Evolutionary conservation across 2,797 vertebrate genomes (phyloP).

Genomic region (Pseudochromis fuscus): DNA sequence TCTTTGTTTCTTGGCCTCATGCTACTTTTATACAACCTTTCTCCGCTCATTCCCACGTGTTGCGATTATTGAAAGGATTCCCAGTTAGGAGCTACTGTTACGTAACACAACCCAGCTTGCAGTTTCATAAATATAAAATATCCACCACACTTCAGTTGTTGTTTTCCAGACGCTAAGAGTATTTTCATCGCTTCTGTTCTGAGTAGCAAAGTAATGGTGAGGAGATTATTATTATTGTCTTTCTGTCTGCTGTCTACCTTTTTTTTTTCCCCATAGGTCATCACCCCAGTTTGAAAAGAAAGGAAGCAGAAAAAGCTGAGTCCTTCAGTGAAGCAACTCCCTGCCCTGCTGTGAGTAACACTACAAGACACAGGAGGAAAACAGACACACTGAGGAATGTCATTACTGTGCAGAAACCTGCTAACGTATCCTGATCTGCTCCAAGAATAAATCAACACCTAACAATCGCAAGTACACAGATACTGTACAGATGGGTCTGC

Average conservation of each 20-base stretch:
- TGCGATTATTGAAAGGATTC: conserved; percentile 39
- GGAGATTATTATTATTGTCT: no score
- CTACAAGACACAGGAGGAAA: conserved; percentile 61
- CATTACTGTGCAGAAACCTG: conserved; percentile 71
- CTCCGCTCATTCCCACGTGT: conserved; percentile 29
- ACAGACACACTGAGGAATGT: conserved; percentile 76
- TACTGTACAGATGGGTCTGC: conserved; percentile 54
- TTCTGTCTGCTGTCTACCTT: not conserved
- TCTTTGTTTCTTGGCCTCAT: conserved; percentile 41
- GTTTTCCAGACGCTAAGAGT: conserved; percentile 21
- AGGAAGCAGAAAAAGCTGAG: conserved; percentile 32
- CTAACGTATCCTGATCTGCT: conserved; percentile 48
- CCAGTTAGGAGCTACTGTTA: conserved; percentile 47
- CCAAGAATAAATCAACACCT: conserved; percentile 70
- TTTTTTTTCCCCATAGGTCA: conserved; percentile 6
- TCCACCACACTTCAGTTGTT: conserved; percentile 39
- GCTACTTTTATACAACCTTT: conserved; percentile 42
- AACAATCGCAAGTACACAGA: conserved; percentile 39
- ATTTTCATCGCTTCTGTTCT: not conserved
- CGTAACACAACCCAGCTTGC: conserved; percentile 51
- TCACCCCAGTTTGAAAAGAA: conserved; percentile 18
- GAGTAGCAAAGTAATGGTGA: no score
- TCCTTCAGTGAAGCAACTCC: conserved; percentile 22
- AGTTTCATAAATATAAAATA: conserved; percentile 36
- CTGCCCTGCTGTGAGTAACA: conserved; percentile 46